These are phyloP conservation scores for Malaclemys terrapin DNA, from an alignment of 2,113 vertebrate species.

Conservation along the genomic window DNA sequence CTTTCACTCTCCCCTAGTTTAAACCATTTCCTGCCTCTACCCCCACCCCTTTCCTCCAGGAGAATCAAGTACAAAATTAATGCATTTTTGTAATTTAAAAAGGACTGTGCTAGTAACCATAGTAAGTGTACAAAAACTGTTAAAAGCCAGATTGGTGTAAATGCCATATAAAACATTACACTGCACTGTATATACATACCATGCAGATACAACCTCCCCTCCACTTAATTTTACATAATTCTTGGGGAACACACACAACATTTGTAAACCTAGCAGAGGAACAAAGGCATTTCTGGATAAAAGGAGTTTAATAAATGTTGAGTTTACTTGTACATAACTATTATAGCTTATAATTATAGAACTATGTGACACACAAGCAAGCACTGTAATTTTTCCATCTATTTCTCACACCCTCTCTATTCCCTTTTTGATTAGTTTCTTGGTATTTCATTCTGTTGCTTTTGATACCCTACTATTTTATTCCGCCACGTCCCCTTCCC, in stretches of 20 bases:
- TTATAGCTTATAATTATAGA: background rate
- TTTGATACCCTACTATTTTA: background rate
- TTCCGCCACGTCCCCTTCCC: background rate
- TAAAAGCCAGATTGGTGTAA: background rate
- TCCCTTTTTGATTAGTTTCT: background rate
- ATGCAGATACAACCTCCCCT: background rate
- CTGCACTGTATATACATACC: rapidly evolving
- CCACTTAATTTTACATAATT: background rate
- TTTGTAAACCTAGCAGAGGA: conserved; percentile 10
- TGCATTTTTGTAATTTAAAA: background rate
- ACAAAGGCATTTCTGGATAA: background rate
- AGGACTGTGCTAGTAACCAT: background rate
- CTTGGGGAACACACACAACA: background rate
- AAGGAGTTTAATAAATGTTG: background rate
- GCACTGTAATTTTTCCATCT: background rate
- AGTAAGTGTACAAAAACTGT: background rate
- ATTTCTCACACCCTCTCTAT: background rate
- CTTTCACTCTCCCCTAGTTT: conserved; percentile 1
- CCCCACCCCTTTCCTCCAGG: background rate
- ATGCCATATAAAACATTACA: background rate
- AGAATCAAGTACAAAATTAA: conserved; percentile 21
- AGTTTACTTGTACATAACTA: background rate
- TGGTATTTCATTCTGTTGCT: background rate
- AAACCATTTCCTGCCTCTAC: conserved; percentile 16
- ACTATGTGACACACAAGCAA: background rate